Evolutionary conservation across 2,113 vertebrate genomes (phyloP).

Genomic region (Panurus biarmicus): DNA sequence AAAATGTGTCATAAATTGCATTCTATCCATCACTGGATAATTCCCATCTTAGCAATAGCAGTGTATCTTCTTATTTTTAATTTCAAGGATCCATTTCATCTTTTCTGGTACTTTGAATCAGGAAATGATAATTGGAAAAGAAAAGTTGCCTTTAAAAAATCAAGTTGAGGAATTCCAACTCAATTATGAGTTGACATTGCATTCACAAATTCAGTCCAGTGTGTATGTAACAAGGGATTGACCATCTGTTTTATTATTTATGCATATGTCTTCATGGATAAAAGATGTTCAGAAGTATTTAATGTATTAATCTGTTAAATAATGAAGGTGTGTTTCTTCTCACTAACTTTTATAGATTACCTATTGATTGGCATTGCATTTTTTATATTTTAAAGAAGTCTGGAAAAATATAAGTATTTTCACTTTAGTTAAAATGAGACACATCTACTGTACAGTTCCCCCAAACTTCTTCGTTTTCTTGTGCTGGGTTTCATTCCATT

Average conservation of each 20-base stretch:
- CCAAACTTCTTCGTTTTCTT: background rate
- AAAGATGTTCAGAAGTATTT: background rate
- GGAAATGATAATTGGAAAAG: background rate
- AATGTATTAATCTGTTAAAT: background rate
- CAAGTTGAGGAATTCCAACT: background rate
- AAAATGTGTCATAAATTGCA: background rate
- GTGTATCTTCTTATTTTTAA: background rate
- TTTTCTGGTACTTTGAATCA: background rate
- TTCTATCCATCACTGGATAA: background rate
- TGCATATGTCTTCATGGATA: background rate
- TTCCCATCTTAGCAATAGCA: background rate
- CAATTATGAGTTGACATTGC: background rate
- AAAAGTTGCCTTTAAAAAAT: background rate
- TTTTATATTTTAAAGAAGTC: background rate
- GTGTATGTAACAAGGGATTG: background rate
- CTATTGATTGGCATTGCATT: background rate
- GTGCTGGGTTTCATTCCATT: background rate
- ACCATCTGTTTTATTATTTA: constrained; percentile 15
- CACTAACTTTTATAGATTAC: background rate
- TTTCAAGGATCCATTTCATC: background rate
- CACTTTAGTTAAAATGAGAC: background rate
- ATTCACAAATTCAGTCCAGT: background rate
- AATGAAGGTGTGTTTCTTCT: background rate
- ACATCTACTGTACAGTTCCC: background rate
- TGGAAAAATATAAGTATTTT: background rate